Evolutionary conservation across 1,140 invertebrate genomes (phyloP), one percentile per base, ranked within the genome.

Genomic region (Lepidurus arcticus): DNA sequence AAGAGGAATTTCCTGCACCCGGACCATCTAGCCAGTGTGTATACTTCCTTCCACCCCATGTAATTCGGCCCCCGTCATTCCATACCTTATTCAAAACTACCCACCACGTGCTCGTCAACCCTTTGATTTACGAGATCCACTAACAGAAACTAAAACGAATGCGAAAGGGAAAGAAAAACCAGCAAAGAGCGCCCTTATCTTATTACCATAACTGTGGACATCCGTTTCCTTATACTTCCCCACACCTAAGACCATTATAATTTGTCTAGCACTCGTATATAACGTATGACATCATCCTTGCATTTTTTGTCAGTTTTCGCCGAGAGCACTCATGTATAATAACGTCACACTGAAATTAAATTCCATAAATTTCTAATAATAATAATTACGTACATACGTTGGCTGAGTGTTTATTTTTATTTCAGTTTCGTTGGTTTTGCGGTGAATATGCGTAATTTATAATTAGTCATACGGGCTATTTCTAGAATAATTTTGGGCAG

Each of bases 1-100:
- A 65, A 65, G 53, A 65, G 21, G 53, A 65, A 65, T 65, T 65
- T 65, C 53, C 53, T 65, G 53, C 47, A 65, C 13, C 53, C 16
- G 53, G 53, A 21, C 21, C 53, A 65, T 65, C 53, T n/a, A 65
- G 4, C 34, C 53, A 21, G 53, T n/a, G 53, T 65, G 53, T 21
- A 7, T 16, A 65, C 53, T 65, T 65, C 53, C 53, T 65, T 65
- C 53, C 53, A 65, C 16, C n/a, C 21, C 53, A 65, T 65, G 53
- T 65, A 65, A 65, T 65, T 65, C 53, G 53, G 53, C 21, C 53
- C 53, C 53, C 9, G 53, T 21, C 53, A 21, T 65, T 65, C 53
- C 53, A 65, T n/a, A 65, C 53, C 21, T 65, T 21, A 65, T 65
- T 65, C 53, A 65, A 21, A 65, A 65, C 16, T 21, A 65, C 53